Evolutionary conservation across 2,888 invertebrate genomes (phyloP), one percentile per base, ranked within the genome.

Genomic region (Yponomeuta cagnagella): DNA sequence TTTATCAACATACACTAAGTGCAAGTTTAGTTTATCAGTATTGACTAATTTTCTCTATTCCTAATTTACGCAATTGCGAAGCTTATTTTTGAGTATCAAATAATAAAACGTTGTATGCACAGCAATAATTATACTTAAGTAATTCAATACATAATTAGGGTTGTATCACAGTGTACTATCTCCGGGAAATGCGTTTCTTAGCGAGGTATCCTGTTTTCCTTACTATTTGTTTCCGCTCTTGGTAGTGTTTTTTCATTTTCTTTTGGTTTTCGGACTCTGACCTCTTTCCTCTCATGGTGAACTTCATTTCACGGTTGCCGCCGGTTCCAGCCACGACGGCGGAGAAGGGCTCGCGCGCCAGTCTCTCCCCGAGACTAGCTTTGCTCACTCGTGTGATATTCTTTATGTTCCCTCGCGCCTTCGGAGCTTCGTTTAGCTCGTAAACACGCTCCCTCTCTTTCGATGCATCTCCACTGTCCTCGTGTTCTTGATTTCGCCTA

Each of bases 241-340:
- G 94, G 72, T 94, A 93, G 79, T 96, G 96, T 77, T 93, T 94
- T 74, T 93, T 94, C 80, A 93, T 94, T 77, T 93, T 94, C 75
- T 94, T 94, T 31, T 93, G 90, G 74, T 88, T 93, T 63, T 93
- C 93, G 0, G 87, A 88, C 73, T 94, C 91, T 23, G 89, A 85
- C 74, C 93, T 93, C 74, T 91, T 90, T 74, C 93, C 93, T 75
- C 92, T 89, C 77, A 95, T 93, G 4, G 93, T 93, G 78, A 97
- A 97, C 31, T 95, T 95, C 95, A 97, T 96, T 88, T 97, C 96
- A 70, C 95, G 93, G 82, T 95, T 97, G 66, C 97, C 95, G 88
- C 76, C 95, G 89, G 74, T 93, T 79, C 79, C 94, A 79, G 82
- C 90, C 83, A 77, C 93, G 83, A 78, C 86, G 70, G 80, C 90